Conservation (phyloP, 30 jellyfish, hydroid and myxozoan species). For the Mastigias papua region DNA sequence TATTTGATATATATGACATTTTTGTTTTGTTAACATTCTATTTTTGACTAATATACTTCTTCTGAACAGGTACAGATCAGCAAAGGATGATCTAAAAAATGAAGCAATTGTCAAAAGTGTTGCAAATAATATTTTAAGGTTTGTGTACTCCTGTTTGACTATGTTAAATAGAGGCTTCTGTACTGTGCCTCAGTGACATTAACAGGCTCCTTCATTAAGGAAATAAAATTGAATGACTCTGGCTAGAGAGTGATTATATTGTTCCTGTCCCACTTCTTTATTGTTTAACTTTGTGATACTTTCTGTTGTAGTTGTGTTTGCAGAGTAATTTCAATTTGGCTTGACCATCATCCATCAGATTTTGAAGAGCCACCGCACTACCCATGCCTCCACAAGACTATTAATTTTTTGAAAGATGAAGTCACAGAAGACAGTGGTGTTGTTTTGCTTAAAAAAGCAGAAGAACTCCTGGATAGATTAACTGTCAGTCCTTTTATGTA, state of each 20-base stretch:
- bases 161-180: too few species aligned
- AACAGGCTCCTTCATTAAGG: too few species aligned
- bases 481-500: constrained; percentile 88
- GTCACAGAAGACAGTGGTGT: constrained; percentile 5
- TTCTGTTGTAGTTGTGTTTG: constrained; percentile 70
- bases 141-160: not conserved
- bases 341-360: constrained; percentile 87
- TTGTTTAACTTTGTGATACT: not conserved
- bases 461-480: constrained; percentile 50
- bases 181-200: too few species aligned
- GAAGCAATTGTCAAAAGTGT: not conserved
- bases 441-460: constrained; percentile 45
- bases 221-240: too few species aligned
- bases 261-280: not conserved
- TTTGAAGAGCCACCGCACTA: constrained; percentile 90
- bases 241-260: too few species aligned
- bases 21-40: not conserved
- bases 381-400: constrained; percentile 65
- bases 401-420: constrained; percentile 60
- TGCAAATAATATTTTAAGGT: constrained; percentile 60
- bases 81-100: not conserved
- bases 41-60: not conserved
- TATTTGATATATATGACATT: too few species aligned
- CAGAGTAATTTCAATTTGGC: constrained; percentile 83
- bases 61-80: constrained; percentile 31